Base-by-base conservation (phyloP, 30 jellyfish, hydroid and myxozoan genomes). In the Mastigias papua region DNA sequence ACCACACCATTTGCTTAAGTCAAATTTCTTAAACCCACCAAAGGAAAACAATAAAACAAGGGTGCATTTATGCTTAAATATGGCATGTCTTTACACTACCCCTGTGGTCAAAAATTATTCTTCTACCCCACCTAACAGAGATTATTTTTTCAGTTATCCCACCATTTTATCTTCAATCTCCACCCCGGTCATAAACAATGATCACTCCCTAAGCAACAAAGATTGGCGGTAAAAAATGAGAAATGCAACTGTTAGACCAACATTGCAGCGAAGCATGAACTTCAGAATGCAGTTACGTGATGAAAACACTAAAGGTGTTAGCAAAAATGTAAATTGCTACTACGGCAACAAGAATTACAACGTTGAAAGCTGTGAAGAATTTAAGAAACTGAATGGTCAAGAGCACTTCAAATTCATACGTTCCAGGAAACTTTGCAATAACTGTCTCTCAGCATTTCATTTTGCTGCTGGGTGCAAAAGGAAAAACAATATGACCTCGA, bases 401-500 rank as follows among this genome's bases (percentile, higher is more conserved):
- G 81, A 80, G 46, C 81, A 63, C 54, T 80, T 80, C 33, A 37
- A 65, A 22, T 33, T 80, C 58, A 28, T 80, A 17, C 81, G 78
- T 17, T 46, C 70, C 27, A 64, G 29, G 76, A 81, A 81, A 74
- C 84, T 65, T 19, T 81, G 91, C 60, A 84, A 81, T 33, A 81
- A 81, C 54, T 81, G 91, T 68, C 76, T 81, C 26, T 81, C 91
- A 54, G 11, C 65, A 13, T 63, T 22, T 23, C 91, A 69, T 31
- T 69, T 81, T 46, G 50, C 83, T 34, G 91, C 76, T 48, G 91
- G 91, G 5, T 81, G 91, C 63, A 81, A 63, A 50, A 29, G 78
- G 32, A 30, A 64, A 63, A 64, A 81, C 30, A 84, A 81, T 32
- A 21, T 81, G 54, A 69, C 83, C 42, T 27, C 83, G 27, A 25